phyloP scores from a whole-genome alignment of 1,140 invertebrate genomes.

The Episyrphus balteatus region DNA sequence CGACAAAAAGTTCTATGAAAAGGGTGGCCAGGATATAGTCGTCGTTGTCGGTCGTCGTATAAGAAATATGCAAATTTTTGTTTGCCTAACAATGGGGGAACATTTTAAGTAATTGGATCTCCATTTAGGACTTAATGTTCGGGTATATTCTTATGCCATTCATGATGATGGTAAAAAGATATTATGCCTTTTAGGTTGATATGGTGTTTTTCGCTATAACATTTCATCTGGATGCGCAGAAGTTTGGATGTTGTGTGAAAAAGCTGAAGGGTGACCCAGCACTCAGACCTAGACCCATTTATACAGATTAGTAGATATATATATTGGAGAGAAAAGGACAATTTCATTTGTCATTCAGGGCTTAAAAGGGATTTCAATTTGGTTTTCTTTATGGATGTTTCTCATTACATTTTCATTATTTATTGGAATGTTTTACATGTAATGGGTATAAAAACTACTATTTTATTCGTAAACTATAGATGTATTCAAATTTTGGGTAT shows the following conservation, averaged over 20 bases:
- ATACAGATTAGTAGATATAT: slow-evolving; percentile 13
- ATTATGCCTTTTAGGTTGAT: no score
- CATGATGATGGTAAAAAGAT: no score
- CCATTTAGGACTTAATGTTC: slow-evolving; percentile 21
- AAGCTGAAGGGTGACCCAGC: background rate
- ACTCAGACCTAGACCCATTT: slow-evolving; percentile 7
- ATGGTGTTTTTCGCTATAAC: no score
- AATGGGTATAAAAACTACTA: no score
- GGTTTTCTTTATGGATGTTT: slow-evolving; percentile 18
- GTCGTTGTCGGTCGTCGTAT: slow-evolving; percentile 6
- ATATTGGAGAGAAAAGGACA: slow-evolving; percentile 2
- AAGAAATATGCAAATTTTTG: slow-evolving; percentile 27
- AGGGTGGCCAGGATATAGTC: no score
- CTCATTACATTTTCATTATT: slow-evolving; percentile 35
- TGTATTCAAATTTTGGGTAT: no score
- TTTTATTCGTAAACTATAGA: no score
- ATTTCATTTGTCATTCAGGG: slow-evolving; percentile 29
- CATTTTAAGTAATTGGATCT: slow-evolving; percentile 37
- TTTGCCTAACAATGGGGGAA: slow-evolving; percentile 29
- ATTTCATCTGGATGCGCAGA: slow-evolving; percentile 13
- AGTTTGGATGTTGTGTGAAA: slow-evolving; percentile 3
- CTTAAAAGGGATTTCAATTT: slow-evolving; percentile 24
- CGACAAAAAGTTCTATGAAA: no score
- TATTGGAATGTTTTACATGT: slow-evolving; percentile 6
- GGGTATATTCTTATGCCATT: no score